Evolutionary conservation across 2,113 vertebrate genomes (phyloP).

Genomic region (Rynchops niger): DNA sequence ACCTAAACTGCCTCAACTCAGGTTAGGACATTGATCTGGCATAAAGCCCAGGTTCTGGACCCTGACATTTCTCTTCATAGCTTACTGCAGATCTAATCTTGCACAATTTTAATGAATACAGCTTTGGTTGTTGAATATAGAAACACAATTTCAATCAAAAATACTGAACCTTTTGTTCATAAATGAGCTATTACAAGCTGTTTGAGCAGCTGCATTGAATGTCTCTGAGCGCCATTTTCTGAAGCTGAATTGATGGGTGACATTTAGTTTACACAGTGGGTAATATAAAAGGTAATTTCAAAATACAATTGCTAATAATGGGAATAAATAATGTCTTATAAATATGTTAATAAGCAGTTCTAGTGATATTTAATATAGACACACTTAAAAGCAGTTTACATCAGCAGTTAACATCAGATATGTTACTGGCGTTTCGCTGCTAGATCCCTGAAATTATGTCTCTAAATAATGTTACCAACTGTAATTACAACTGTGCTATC

Average conservation of each 20-base stretch:
- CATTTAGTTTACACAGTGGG: constrained; percentile 58
- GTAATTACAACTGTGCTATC: neutral
- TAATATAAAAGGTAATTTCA: constrained; percentile 58
- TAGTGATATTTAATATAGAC: constrained; percentile 18
- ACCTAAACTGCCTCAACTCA: neutral
- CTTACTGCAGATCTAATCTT: neutral
- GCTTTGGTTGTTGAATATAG: constrained; percentile 13
- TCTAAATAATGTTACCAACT: constrained; percentile 6
- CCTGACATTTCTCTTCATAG: neutral
- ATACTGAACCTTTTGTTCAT: constrained; percentile 7
- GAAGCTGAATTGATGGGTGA: constrained; percentile 44
- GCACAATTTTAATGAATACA: constrained; percentile 33
- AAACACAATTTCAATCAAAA: constrained; percentile 12
- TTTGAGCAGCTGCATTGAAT: constrained; percentile 24
- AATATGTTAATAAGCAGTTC: constrained; percentile 54
- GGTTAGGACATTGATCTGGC: neutral
- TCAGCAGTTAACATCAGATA: no score
- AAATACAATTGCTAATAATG: constrained; percentile 51
- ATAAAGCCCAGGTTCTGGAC: neutral
- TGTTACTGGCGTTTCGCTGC: constrained; percentile 5
- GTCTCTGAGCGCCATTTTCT: constrained; percentile 29
- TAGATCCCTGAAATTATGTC: constrained; percentile 22
- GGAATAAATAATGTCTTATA: constrained; percentile 59
- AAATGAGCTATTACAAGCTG: constrained; percentile 29
- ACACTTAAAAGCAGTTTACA: constrained; percentile 52